phyloP scores from a whole-genome alignment of 2,113 vertebrate species.

The Atrichornis clamosus region DNA sequence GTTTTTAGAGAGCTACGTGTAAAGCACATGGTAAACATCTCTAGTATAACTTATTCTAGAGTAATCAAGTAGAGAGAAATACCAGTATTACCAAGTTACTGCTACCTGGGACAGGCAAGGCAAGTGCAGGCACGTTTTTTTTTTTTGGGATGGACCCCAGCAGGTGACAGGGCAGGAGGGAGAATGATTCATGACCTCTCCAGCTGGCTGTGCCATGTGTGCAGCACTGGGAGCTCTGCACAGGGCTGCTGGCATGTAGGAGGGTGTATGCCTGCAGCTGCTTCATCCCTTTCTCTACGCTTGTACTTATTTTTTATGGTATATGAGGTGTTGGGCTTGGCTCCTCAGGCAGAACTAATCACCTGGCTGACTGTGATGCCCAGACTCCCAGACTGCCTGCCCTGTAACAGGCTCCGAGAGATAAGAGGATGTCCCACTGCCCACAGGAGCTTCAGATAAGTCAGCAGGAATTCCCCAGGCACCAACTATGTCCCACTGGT shows the following conservation, averaged over 20 bases:
- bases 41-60: background rate
- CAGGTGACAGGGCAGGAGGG: background rate
- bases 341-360: background rate
- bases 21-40: background rate
- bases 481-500: background rate
- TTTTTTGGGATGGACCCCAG: background rate
- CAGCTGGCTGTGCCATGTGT: background rate
- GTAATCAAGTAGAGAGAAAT: background rate
- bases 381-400: background rate
- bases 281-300: background rate
- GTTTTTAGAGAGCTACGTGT: background rate
- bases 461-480: background rate
- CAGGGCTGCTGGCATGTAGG: background rate
- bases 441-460: background rate
- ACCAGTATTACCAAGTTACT: background rate
- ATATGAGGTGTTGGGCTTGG: background rate
- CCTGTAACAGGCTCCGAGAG: background rate
- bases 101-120: background rate
- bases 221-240: background rate
- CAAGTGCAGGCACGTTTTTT: background rate
- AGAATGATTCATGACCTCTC: background rate
- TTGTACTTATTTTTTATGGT: background rate
- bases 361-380: background rate
- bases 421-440: background rate
- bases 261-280: background rate